A percentile compares a stretch with the other conserved stretches of the same genome.
Conservation (phyloP, 2,797 vertebrate species). For the Xenopus petersii region DNA sequence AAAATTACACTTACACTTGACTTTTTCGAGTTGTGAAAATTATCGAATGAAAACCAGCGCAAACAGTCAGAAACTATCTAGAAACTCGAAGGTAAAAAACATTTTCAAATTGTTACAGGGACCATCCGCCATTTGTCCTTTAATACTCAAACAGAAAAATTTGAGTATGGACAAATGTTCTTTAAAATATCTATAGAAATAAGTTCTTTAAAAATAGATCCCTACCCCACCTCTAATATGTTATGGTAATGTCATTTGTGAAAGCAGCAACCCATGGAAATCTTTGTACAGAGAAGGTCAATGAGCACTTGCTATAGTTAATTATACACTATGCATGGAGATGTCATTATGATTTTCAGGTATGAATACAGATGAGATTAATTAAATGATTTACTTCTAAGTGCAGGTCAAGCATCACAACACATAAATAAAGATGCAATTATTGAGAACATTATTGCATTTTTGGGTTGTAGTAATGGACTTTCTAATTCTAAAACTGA, state of each 20-base stretch:
- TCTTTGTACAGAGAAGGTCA: constrained; percentile 41
- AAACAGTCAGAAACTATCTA: too few relatives aligned
- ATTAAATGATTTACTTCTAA: constrained; percentile 47
- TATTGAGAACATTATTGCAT: constrained; percentile 38
- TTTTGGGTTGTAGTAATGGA: constrained; percentile 25
- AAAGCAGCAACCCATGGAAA: constrained; percentile 20
- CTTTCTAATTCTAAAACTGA: constrained; percentile 9
- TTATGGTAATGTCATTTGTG: constrained; percentile 17
- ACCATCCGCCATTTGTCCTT: too few relatives aligned
- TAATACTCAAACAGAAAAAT: too few relatives aligned
- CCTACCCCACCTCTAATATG: not conserved
- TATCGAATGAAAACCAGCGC: too few relatives aligned
- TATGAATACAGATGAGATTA: constrained; percentile 39
- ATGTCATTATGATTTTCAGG: constrained; percentile 46
- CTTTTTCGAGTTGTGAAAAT: too few relatives aligned
- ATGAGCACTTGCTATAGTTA: constrained; percentile 29
- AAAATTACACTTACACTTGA: too few relatives aligned
- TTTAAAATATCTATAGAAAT: too few relatives aligned
- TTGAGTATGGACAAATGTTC: too few relatives aligned
- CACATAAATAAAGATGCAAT: constrained; percentile 31
- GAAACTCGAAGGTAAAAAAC: too few relatives aligned
- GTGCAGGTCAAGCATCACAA: constrained; percentile 44
- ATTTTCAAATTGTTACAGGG: too few relatives aligned
- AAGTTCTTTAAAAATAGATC: too few relatives aligned
- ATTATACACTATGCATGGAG: constrained; percentile 37